Percentiles rank a stretch among this genome's conserved stretches.
phyloP scores from a whole-genome alignment of 2,113 vertebrate genomes.

The Paracanthobrama guichenoti region DNA sequence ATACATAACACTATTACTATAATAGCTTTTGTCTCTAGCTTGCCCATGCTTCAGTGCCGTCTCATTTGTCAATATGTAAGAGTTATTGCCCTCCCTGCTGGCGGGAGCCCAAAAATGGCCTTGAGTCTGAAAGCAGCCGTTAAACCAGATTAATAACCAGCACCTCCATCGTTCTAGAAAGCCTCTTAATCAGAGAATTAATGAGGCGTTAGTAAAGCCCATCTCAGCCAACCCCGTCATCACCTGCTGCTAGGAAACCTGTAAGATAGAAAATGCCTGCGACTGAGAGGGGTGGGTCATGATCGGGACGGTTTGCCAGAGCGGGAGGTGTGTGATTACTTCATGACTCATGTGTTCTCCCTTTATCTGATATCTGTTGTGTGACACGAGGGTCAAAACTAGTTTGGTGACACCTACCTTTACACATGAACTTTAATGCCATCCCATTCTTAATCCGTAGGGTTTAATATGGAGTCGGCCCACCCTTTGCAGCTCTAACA shows the following conservation, averaged over 20 bases:
- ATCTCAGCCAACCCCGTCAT: conserved; percentile 49
- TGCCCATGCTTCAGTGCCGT: conserved; percentile 41
- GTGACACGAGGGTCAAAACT: too few species aligned
- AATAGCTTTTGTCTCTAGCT: conserved; percentile 61
- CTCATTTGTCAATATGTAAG: conserved; percentile 67
- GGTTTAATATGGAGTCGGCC: too few species aligned
- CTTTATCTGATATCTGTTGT: too few species aligned
- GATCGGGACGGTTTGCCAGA: conserved; percentile 31
- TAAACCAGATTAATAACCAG: conserved; percentile 67
- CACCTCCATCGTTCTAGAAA: conserved; percentile 54
- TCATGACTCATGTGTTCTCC: too few species aligned
- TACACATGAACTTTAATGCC: too few species aligned
- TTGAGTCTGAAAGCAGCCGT: conserved; percentile 48
- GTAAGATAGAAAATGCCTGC: not conserved
- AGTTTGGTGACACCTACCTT: too few species aligned
- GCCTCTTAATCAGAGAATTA: conserved; percentile 68
- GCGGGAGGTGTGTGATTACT: not conserved
- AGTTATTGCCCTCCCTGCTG: conserved; percentile 60
- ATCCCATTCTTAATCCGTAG: too few species aligned
- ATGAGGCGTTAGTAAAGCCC: conserved; percentile 68
- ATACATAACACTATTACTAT: conserved; percentile 54
- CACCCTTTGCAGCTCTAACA: too few species aligned
- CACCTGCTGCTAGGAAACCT: conserved; percentile 58
- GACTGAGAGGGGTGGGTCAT: not conserved
- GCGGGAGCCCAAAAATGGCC: conserved; percentile 54